Conservation (phyloP, 1,140 invertebrate species). For the Idris sp. region DNA sequence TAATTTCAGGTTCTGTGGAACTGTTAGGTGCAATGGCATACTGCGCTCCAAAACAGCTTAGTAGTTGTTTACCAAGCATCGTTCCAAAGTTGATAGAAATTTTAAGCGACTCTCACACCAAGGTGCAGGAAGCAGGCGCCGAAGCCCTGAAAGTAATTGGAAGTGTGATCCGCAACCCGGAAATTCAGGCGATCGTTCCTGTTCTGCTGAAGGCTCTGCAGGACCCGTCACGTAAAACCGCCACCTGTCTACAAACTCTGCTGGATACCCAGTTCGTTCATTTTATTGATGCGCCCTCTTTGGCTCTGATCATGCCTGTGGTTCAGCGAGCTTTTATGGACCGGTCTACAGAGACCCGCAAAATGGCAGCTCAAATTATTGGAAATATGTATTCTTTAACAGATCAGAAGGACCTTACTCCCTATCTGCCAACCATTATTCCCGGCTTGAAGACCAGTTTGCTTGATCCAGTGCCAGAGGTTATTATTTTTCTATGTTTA, state of each 20-base stretch:
- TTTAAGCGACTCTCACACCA: slow-evolving; percentile 97
- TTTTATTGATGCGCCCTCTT: slow-evolving; percentile 98
- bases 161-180: slow-evolving; percentile 98
- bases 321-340: slow-evolving; percentile 98
- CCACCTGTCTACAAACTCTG: slow-evolving; percentile 92
- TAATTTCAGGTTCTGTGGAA: slow-evolving; percentile 94
- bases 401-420: slow-evolving; percentile 98
- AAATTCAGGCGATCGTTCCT: slow-evolving; percentile 98
- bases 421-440: slow-evolving; percentile 97
- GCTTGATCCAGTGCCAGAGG: slow-evolving; percentile 98
- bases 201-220: slow-evolving; percentile 94
- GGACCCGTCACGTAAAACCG: slow-evolving; percentile 97
- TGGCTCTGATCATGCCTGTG: slow-evolving; percentile 99
- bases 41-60: slow-evolving; percentile 98
- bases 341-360: slow-evolving; percentile 96
- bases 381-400: slow-evolving; percentile 99
- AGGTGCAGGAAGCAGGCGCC: slow-evolving; percentile 97
- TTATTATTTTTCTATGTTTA: too few species aligned
- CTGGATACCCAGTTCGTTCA: slow-evolving; percentile 99
- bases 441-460: slow-evolving; percentile 97
- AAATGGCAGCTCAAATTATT: slow-evolving; percentile 99
- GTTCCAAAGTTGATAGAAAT: slow-evolving; percentile 99
- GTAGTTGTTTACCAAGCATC: slow-evolving; percentile 97
- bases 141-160: slow-evolving; percentile 98
- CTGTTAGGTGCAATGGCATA: slow-evolving; percentile 98